phyloP scores from a whole-genome alignment of 2,888 invertebrate genomes.

The Mimumesa dahlbomi region DNA sequence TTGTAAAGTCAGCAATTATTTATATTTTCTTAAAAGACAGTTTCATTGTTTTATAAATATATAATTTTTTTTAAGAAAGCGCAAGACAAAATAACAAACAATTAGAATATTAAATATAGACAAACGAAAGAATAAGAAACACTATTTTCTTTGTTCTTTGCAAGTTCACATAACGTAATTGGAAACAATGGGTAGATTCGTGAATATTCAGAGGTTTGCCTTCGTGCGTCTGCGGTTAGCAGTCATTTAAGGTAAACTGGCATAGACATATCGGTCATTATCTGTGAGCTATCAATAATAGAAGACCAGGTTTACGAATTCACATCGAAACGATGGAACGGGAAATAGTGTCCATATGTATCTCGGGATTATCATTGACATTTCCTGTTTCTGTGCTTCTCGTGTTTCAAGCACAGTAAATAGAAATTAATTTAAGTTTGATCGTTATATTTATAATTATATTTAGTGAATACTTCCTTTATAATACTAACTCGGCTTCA shows the following conservation, averaged over 20 bases:
- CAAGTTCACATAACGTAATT: neutral
- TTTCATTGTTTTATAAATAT: no score
- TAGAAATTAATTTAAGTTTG: no score
- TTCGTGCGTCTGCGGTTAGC: slow-evolving; percentile 50
- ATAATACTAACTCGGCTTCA: no score
- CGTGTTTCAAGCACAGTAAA: no score
- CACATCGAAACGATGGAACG: slow-evolving; percentile 51
- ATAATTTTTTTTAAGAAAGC: no score
- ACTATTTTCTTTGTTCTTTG: neutral
- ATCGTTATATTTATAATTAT: no score
- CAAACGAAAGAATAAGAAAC: no score
- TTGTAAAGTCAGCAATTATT: no score
- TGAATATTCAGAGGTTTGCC: slow-evolving; percentile 55
- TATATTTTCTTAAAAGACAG: no score
- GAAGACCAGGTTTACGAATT: slow-evolving; percentile 38
- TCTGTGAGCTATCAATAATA: slow-evolving; percentile 52
- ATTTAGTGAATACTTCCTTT: no score
- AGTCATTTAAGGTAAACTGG: slow-evolving; percentile 28
- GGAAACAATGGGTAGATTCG: slow-evolving; percentile 16
- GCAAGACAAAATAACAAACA: no score
- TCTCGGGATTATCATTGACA: slow-evolving; percentile 60
- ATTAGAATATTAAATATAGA: no score
- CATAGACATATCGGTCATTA: slow-evolving; percentile 36
- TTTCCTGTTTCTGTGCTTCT: slow-evolving; percentile 8
- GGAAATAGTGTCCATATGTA: slow-evolving; percentile 57